Conservation (phyloP, 2,113 vertebrate genomes). For the Eclectus roratus region DNA sequence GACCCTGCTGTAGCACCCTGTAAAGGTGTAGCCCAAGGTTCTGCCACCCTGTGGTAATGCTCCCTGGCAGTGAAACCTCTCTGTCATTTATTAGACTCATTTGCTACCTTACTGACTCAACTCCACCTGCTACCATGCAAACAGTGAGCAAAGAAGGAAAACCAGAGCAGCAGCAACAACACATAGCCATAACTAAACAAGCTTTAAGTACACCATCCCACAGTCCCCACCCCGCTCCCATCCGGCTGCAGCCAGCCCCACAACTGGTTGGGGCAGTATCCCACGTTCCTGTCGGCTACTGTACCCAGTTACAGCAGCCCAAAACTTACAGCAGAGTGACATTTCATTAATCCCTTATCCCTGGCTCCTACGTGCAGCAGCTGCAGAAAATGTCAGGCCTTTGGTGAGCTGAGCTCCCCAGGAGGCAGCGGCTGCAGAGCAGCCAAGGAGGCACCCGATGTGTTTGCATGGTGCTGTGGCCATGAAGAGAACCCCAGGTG, state of each 20-base stretch:
- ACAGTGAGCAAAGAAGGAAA: background rate
- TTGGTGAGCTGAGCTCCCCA: background rate
- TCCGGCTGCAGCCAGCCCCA: background rate
- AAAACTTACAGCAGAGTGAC: background rate
- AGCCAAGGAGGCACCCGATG: background rate
- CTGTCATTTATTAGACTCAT: background rate
- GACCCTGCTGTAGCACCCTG: background rate
- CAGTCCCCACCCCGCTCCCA: fast-evolving
- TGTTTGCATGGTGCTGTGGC: background rate
- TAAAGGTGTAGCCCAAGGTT: background rate
- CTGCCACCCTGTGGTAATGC: background rate
- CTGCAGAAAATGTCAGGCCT: conserved; percentile 3
- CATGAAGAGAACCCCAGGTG: background rate
- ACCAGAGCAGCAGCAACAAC: fast-evolving
- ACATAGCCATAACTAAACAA: fast-evolving
- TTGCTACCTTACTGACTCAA: background rate
- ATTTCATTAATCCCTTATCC: conserved; percentile 32
- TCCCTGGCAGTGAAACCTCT: background rate
- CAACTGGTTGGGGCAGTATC: background rate
- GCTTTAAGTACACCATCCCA: background rate
- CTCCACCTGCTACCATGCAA: background rate
- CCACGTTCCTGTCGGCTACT: background rate
- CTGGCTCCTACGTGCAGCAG: background rate
- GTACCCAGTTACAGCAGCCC: background rate
- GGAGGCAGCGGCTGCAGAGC: background rate